Base-by-base conservation (phyloP, 2,797 vertebrate genomes). In the Catostomus latipinnis region DNA sequence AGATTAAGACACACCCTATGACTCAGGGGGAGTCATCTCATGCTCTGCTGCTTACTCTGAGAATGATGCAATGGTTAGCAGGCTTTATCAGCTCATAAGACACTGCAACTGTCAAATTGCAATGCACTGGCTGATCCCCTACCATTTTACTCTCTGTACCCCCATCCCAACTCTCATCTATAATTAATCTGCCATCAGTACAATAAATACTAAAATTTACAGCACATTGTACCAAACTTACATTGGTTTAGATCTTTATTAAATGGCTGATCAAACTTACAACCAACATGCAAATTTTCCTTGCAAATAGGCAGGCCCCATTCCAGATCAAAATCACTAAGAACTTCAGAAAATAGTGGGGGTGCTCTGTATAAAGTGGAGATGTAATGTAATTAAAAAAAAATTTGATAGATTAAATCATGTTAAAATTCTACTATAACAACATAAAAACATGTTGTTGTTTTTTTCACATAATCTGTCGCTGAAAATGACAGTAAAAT, bases 151-250 rank as follows among this genome's bases (percentile, higher is more conserved):
- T 48, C 14, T 54, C 8, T 60, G 45, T 18, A 13, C 49, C 48
- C 52, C 5, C 62, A 57, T 12, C 22, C 53, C 50, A 48, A 48
- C 34, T 14, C 13, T 62, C 67, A 61, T 76, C 65, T 76, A 61
- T 70, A 70, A 78, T 56, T 76, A n/a, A 70, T 78, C 58, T 70
- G n/a, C 48, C 67, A 60, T 61, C 48, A 22, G 49, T 7, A 5
- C 14, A 63, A 60, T 11, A 1, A 16, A 63, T 54, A 22, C 58
- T 54, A 54, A 53, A 61, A 62, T 62, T 18, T 62, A 71, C 0
- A 34, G 48, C 11, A 22, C 7, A 13, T 14, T 12, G 0, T 6
- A 16, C n/a, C 18, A 61, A 78, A 78, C 7, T 22, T 12, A 70
- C 14, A 45, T 43, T 12, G 13, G 18, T 13, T 50, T 69, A 16